phyloP scores from a whole-genome alignment of 1,140 invertebrate genomes.

The Plectus sambesii region DNA sequence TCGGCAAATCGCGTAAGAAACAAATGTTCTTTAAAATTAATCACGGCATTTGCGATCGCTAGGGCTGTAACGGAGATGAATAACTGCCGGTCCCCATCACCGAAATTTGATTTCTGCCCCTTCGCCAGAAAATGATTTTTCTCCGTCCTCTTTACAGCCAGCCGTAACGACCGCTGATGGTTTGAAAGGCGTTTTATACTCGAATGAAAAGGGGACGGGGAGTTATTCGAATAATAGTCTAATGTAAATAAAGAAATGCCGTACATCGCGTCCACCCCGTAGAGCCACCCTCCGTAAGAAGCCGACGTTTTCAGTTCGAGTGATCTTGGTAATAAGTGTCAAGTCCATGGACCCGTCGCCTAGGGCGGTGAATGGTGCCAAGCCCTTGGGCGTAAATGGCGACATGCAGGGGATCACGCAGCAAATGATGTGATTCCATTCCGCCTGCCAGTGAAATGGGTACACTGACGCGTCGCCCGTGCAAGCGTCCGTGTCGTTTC shows the following conservation, averaged over 20 bases:
- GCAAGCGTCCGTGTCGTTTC: slow-evolving; percentile 5
- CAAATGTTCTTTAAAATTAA: too few species aligned
- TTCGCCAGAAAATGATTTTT: slow-evolving; percentile 34
- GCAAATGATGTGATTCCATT: slow-evolving; percentile 42
- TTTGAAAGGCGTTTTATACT: too few species aligned
- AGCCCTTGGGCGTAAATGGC: slow-evolving; percentile 42
- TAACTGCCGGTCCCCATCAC: too few species aligned
- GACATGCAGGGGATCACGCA: slow-evolving; percentile 34
- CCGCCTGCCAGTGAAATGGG: slow-evolving; percentile 40
- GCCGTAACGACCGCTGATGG: too few species aligned
- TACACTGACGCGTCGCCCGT: slow-evolving; percentile 14
- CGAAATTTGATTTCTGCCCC: slow-evolving; percentile 19
- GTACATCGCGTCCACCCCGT: slow-evolving; percentile 39
- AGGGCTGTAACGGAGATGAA: too few species aligned
- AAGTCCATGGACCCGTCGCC: slow-evolving; percentile 42
- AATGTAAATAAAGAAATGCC: slow-evolving; percentile 1
- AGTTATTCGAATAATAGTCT: slow-evolving; percentile 7
- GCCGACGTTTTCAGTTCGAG: slow-evolving; percentile 36
- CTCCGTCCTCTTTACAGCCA: too few species aligned
- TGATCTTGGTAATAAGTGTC: slow-evolving; percentile 36
- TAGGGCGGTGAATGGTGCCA: slow-evolving; percentile 41
- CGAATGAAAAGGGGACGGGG: too few species aligned
- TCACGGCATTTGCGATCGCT: too few species aligned
- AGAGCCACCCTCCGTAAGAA: slow-evolving; percentile 42
- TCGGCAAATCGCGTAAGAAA: too few species aligned